Evolutionary conservation across 2,113 vertebrate genomes (phyloP).

Genomic region (Mohoua ochrocephala): DNA sequence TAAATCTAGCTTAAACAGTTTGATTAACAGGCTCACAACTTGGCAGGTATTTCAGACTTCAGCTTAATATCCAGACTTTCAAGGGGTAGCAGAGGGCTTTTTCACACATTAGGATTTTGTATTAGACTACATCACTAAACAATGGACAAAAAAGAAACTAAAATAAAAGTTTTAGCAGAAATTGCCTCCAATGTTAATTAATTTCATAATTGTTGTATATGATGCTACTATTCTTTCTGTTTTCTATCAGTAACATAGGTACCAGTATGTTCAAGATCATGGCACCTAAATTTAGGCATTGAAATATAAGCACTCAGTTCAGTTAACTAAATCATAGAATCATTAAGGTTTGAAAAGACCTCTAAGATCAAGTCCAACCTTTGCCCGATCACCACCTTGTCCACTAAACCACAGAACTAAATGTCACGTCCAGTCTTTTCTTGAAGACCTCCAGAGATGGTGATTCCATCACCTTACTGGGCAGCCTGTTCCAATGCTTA

Average conservation of each 20-base stretch:
- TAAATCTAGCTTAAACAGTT: background rate
- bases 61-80: background rate
- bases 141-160: background rate
- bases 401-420: background rate
- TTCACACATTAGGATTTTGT: background rate
- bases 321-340: background rate
- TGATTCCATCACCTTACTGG: background rate
- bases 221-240: background rate
- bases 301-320: background rate
- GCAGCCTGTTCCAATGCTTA: background rate
- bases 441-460: background rate
- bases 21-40: background rate
- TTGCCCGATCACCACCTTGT: fast-evolving
- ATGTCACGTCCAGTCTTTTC: background rate
- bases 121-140: background rate
- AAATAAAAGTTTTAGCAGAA: background rate
- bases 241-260: background rate
- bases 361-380: background rate
- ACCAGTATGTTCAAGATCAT: background rate
- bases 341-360: background rate
- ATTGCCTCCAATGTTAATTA: background rate
- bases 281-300: background rate
- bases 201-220: background rate
- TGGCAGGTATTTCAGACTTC: background rate
- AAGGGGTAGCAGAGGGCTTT: background rate